phyloP scores from a whole-genome alignment of 2,888 invertebrate species.

The Aphrophora alni region DNA sequence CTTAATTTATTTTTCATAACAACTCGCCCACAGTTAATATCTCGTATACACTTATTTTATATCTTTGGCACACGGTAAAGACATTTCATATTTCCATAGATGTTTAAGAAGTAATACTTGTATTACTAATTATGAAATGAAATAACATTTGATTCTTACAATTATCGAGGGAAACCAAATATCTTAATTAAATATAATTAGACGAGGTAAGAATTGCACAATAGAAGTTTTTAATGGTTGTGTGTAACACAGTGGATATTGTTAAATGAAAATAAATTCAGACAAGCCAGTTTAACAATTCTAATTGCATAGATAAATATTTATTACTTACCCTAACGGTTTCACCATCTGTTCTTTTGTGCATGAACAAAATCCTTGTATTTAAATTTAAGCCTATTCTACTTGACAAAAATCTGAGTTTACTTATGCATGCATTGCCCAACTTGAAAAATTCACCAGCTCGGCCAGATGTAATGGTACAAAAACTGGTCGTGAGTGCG shows the following conservation, averaged over 20 bases:
- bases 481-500: neutral
- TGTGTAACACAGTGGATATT: neutral
- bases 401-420: neutral
- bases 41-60: too few species aligned
- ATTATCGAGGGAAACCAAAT: too few species aligned
- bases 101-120: too few species aligned
- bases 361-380: neutral
- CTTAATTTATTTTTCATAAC: too few species aligned
- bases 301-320: neutral
- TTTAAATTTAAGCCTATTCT: neutral
- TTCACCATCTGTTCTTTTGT: neutral
- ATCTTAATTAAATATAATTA: too few species aligned
- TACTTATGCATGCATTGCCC: neutral
- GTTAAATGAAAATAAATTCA: neutral
- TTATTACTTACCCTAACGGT: neutral
- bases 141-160: too few species aligned
- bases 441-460: neutral
- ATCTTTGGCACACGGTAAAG: too few species aligned
- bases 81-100: too few species aligned
- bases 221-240: neutral
- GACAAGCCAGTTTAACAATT: neutral
- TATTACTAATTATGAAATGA: too few species aligned
- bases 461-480: neutral
- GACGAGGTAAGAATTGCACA: too few species aligned
- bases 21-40: too few species aligned